Conservation (phyloP, 1,140 invertebrate species). For the Achatina immaculata region DNA sequence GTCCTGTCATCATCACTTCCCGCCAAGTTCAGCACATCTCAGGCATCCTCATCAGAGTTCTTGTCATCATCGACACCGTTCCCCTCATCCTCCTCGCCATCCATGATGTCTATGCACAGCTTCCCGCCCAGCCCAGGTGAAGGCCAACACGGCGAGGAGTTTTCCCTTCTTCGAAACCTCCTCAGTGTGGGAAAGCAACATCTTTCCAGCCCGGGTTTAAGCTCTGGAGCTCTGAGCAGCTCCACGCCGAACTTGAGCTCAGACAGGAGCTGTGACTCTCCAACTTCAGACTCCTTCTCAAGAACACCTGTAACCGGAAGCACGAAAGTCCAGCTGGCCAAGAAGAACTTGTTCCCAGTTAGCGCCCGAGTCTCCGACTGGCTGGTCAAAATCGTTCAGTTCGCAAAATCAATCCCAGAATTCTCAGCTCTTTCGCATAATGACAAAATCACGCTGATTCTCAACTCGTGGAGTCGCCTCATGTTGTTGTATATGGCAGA, state of each 20-base stretch:
- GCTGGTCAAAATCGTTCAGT: conserved; percentile 68
- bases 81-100: conserved; percentile 33
- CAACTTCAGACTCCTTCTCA: conserved; percentile 29
- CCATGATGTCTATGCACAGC: conserved; percentile 37
- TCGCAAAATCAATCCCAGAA: conserved; percentile 66
- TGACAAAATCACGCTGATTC: conserved; percentile 65
- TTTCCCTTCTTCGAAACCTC: conserved; percentile 49
- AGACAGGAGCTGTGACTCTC: conserved; percentile 37
- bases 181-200: conserved; percentile 46
- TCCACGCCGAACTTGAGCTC: conserved; percentile 29
- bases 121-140: conserved; percentile 44
- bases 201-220: not conserved
- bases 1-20: conserved; percentile 34
- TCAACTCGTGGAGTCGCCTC: conserved; percentile 65
- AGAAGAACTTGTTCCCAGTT: conserved; percentile 69
- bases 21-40: conserved; percentile 17
- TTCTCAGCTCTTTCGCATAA: conserved; percentile 62
- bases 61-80: conserved; percentile 32
- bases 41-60: conserved; percentile 21
- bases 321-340: conserved; percentile 65
- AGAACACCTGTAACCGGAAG: conserved; percentile 43
- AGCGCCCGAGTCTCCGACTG: conserved; percentile 68
- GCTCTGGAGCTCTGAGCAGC: conserved; percentile 21
- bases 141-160: conserved; percentile 39
- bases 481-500: conserved; percentile 69